Evolutionary conservation across 2,888 invertebrate species (phyloP).

Genomic region (Leptinotarsa peninsularis): DNA sequence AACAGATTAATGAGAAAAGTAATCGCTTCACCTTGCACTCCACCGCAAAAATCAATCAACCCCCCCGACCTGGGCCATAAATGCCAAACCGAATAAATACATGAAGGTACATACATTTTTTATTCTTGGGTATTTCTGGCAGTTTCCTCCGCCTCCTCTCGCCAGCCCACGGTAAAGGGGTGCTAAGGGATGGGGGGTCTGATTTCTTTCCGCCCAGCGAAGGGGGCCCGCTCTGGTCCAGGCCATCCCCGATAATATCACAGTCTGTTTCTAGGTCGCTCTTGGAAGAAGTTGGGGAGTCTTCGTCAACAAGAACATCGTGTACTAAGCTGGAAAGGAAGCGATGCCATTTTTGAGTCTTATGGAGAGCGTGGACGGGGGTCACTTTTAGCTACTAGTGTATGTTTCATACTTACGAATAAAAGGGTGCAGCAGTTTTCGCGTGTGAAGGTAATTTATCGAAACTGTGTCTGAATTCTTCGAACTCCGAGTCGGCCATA

Average conservation of each 20-base stretch:
- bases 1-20: background rate
- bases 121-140: conserved; percentile 90
- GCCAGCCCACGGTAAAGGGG: conserved; percentile 54
- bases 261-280: conserved; percentile 74
- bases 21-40: background rate
- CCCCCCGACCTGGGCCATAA: conserved; percentile 13
- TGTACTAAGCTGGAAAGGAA: conserved; percentile 78
- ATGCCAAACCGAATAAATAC: background rate
- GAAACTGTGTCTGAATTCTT: conserved; percentile 90
- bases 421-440: conserved; percentile 84
- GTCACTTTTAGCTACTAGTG: background rate
- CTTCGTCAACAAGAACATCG: conserved; percentile 84
- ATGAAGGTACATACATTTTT: conserved; percentile 76
- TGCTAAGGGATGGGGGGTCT: conserved; percentile 34
- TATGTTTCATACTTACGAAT: conserved; percentile 79
- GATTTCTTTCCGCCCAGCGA: conserved; percentile 40
- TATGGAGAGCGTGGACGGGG: too few species aligned
- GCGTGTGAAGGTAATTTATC: conserved; percentile 84
- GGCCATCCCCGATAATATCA: conserved; percentile 58
- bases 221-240: conserved; percentile 39
- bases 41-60: conserved; percentile 27
- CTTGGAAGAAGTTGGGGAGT: conserved; percentile 83
- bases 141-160: conserved; percentile 84
- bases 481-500: conserved; percentile 95
- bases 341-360: background rate